Percentiles rank a stretch among this genome's conserved stretches.
Conservation (phyloP, 2,888 invertebrate species). For the Xanthorhoe designata region DNA sequence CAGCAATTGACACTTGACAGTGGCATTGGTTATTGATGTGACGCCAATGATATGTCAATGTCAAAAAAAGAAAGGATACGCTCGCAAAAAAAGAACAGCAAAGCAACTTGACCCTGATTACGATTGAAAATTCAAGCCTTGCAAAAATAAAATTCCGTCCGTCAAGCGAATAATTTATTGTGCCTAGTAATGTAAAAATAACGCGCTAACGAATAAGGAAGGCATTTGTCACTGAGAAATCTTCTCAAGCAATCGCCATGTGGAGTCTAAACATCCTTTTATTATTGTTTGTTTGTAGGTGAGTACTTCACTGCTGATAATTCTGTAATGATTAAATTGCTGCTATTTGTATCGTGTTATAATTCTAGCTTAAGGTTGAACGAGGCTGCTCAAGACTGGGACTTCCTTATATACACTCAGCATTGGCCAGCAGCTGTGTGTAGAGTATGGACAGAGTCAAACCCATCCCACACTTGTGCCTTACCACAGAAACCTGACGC, state of each 20-base stretch:
- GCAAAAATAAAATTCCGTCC: constrained; percentile 19
- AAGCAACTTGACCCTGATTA: background rate
- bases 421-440: constrained; percentile 90
- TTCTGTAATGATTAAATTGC: background rate
- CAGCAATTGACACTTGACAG: background rate
- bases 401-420: constrained; percentile 92
- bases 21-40: background rate
- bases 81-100: too few relatives aligned
- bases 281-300: constrained; percentile 28
- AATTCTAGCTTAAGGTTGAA: constrained; percentile 27
- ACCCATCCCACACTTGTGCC: constrained; percentile 86
- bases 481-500: constrained; percentile 86
- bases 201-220: constrained; percentile 3
- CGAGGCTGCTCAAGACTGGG: constrained; percentile 83
- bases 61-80: background rate
- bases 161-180: background rate
- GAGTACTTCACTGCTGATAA: background rate
- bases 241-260: constrained; percentile 15
- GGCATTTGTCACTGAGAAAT: constrained; percentile 13
- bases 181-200: constrained; percentile 5
- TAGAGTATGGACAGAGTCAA: constrained; percentile 88
- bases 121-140: constrained; percentile 1
- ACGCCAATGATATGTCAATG: background rate
- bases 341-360: background rate
- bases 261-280: constrained; percentile 24